Conservation (phyloP, 2,797 vertebrate genomes). For the Alauda arvensis region DNA sequence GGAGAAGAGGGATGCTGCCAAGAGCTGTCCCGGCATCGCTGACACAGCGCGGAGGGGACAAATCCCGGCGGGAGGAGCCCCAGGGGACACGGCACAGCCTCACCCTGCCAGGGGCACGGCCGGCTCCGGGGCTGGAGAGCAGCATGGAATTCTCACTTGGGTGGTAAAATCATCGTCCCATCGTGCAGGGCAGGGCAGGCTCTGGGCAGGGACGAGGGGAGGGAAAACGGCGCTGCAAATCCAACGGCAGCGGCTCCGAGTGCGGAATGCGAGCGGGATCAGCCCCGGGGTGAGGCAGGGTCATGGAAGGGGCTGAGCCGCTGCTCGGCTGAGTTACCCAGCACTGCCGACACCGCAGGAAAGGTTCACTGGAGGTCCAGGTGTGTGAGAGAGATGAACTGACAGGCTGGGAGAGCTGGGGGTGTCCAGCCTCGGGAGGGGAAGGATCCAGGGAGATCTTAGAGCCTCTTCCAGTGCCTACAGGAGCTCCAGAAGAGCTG, state of each 20-base stretch:
- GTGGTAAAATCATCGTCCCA: not conserved
- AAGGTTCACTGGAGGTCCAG: not conserved
- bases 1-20: not conserved
- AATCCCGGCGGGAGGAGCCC: not conserved
- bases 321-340: not conserved
- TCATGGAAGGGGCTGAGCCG: not conserved
- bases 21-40: not conserved
- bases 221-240: not conserved
- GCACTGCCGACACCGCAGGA: not conserved
- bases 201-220: fast-evolving
- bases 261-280: not conserved
- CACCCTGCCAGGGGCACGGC: not conserved
- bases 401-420: not conserved
- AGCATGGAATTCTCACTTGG: fast-evolving
- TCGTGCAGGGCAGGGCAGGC: fast-evolving
- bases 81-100: not conserved
- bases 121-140: not conserved
- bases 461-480: fast-evolving
- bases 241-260: too few species aligned
- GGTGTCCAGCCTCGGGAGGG: not conserved
- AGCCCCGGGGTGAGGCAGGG: not conserved
- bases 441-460: fast-evolving
- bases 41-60: fast-evolving
- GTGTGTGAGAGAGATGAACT: fast-evolving
- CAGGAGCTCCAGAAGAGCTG: not conserved